Evolutionary conservation across 2,797 vertebrate species (phyloP).

Genomic region (Crocidura indochinensis): DNA sequence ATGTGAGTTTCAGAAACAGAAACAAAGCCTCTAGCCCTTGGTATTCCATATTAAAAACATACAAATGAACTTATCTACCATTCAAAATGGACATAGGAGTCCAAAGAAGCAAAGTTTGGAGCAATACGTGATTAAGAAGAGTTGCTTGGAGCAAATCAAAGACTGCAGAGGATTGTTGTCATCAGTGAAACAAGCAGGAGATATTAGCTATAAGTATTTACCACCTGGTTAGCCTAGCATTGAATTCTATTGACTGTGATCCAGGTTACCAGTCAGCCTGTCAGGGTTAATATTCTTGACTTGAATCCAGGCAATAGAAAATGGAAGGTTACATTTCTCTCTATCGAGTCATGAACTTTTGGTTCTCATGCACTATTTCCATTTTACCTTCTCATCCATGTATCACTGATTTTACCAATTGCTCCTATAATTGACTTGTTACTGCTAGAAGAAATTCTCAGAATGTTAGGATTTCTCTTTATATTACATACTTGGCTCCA

Average conservation of each 20-base stretch:
- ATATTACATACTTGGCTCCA: constrained; percentile 35
- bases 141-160: constrained; percentile 10
- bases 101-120: constrained; percentile 31
- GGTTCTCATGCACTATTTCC: constrained; percentile 47
- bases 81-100: constrained; percentile 58
- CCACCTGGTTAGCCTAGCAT: constrained; percentile 1
- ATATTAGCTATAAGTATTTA: background rate
- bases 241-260: background rate
- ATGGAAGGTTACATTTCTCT: background rate
- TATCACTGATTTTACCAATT: constrained; percentile 38
- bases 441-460: constrained; percentile 60
- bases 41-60: background rate
- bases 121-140: constrained; percentile 46
- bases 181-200: background rate
- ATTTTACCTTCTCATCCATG: constrained; percentile 16
- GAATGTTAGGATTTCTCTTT: constrained; percentile 66
- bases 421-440: constrained; percentile 56
- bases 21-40: background rate
- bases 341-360: background rate
- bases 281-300: constrained; percentile 42
- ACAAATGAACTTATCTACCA: background rate
- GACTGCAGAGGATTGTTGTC: constrained; percentile 7
- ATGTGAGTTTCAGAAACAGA: constrained; percentile 77
- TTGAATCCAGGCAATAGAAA: constrained; percentile 41
- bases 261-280: background rate